Evolutionary conservation across 2,888 invertebrate species (phyloP), one percentile per base, ranked within the genome.

Genomic region (Chaitophorus viminalis): DNA sequence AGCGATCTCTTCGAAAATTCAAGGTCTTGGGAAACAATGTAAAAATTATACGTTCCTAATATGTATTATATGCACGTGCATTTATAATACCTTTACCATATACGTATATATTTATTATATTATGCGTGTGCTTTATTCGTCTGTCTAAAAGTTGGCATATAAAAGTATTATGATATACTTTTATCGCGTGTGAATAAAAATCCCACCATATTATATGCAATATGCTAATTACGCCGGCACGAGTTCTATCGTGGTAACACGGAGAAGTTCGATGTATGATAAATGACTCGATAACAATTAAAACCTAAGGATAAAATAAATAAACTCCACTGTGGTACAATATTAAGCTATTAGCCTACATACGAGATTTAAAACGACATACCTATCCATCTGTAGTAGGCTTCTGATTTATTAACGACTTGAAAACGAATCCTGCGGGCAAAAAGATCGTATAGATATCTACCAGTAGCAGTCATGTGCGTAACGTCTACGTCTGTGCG

Each of bases 1-100:
- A 76, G 25, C 25, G 68, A 85, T 77, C 60, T 84, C 18, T 77
- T 68, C 9, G 3, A 11, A 39, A 6, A 6, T 52, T 77, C 76
- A 85, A 85, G 84, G 84, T 77, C 76, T 33, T 68, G 84, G 68
- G 76, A 85, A 85, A 85, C 46, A 85, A 84, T 68, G n/a, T 77
- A 33, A 68, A 76, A 52, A 76, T 84, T 76, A 84, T 84, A 84
- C 31, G 1, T 39, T 25, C 8, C 1, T 14, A 52, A 2, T 11
- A 18, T 70, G 29, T 31, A 36, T 21, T 31, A 74, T 31, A 29
- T 74, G 36, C 36, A 18, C 6, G 36, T 31, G 74, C 74, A 29
- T 72, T 72, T 72, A 68, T 68, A 29, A 21, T 29, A n/a, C 46
- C 5, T 46, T 14, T 46, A 14, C 11, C 17, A n/a, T n/a, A n/a